A percentile compares a stretch with the other conserved stretches of the same genome.
Conservation (phyloP, 2,113 vertebrate genomes). For the Mormyrus lacerda region DNA sequence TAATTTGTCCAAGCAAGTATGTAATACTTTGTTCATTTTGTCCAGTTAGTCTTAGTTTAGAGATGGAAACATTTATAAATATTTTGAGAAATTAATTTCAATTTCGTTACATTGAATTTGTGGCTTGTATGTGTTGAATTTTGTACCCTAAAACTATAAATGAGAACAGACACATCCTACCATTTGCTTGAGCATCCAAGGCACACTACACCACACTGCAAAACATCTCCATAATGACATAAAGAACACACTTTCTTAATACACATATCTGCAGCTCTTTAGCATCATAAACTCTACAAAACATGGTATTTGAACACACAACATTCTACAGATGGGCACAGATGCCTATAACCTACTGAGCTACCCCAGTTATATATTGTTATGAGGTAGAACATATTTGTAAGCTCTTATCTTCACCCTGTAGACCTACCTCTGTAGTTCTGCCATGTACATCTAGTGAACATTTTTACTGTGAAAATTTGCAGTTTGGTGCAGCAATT, state of each 20-base stretch:
- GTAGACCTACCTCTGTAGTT: no score
- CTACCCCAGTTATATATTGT: background rate
- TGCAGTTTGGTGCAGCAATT: background rate
- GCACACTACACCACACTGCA: background rate
- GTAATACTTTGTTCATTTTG: background rate
- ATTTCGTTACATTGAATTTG: background rate
- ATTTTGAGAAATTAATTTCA: background rate
- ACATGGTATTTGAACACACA: background rate
- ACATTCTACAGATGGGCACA: background rate
- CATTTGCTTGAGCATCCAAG: background rate
- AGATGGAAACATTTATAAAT: background rate
- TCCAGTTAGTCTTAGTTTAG: background rate
- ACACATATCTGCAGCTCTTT: background rate
- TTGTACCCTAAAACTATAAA: background rate
- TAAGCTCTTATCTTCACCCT: background rate
- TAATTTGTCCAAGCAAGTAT: background rate
- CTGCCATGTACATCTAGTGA: background rate
- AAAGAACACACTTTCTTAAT: background rate
- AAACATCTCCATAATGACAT: background rate
- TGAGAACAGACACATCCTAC: background rate
- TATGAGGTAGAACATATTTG: background rate
- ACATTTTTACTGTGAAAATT: background rate
- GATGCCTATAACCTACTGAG: background rate
- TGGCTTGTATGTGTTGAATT: background rate
- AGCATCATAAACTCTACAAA: background rate